These are phyloP conservation scores for Callipepla squamata DNA, from an alignment of 2,113 vertebrate species.

Conservation along the genomic window DNA sequence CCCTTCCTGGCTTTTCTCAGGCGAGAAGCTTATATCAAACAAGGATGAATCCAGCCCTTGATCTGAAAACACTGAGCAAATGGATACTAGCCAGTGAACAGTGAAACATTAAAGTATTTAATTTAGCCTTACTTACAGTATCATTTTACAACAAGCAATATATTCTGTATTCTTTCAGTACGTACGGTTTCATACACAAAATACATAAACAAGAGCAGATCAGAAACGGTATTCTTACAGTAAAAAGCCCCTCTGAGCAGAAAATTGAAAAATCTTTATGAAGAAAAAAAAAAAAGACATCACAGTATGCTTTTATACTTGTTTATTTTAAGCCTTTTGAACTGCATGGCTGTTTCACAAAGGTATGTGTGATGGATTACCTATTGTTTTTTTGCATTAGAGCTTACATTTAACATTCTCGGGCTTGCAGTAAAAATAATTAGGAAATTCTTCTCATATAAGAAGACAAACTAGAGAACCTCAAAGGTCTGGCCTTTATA, in stretches of 20 bases:
- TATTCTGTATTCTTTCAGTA: background rate
- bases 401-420: background rate
- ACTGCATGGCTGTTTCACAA: background rate
- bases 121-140: background rate
- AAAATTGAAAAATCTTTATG: background rate
- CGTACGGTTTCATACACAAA: background rate
- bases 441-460: background rate
- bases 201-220: background rate
- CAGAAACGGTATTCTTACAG: background rate
- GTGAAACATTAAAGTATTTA: background rate
- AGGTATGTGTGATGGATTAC: background rate
- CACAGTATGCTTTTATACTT: background rate
- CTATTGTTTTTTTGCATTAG: background rate
- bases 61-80: background rate
- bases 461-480: background rate
- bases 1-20: background rate
- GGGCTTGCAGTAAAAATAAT: background rate
- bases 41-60: background rate
- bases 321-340: slow-evolving; percentile 34
- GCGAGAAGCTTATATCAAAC: background rate
- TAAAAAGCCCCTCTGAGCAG: background rate
- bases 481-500: background rate
- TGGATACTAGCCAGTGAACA: background rate
- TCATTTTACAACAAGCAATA: background rate
- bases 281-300: background rate